Conservation (phyloP, 2,888 invertebrate genomes). For the Drosophila neonasuta region DNA sequence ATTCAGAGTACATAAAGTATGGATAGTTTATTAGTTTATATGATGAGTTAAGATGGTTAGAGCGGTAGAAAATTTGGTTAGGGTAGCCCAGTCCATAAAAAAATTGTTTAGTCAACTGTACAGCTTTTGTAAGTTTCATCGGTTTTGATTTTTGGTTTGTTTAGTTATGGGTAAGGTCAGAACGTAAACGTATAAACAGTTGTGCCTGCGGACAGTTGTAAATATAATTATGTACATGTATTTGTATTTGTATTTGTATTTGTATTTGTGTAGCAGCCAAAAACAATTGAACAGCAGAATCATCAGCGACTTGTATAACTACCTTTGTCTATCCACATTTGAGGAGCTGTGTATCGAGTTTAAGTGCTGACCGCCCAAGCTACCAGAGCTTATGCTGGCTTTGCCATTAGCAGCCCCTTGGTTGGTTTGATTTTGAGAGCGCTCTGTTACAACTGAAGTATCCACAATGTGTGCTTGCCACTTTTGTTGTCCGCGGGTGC, state of each 20-base stretch:
- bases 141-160: constrained; percentile 28
- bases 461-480: constrained; percentile 82
- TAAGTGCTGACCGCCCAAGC: constrained; percentile 62
- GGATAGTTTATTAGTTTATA: constrained; percentile 17
- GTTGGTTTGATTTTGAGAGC: constrained; percentile 66
- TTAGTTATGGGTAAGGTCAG: constrained; percentile 60
- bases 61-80: constrained; percentile 34
- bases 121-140: constrained; percentile 58
- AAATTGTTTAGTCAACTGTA: constrained; percentile 72
- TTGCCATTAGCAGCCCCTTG: constrained; percentile 36
- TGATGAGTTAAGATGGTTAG: constrained; percentile 22
- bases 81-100: constrained; percentile 57
- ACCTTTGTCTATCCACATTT: constrained; percentile 77
- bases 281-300: constrained; percentile 50
- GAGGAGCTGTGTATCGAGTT: constrained; percentile 67
- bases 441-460: constrained; percentile 64
- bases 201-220: constrained; percentile 36
- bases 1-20: constrained; percentile 19
- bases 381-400: constrained; percentile 43
- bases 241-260: not conserved
- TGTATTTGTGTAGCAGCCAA: constrained; percentile 70
- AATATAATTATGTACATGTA: constrained; percentile 23
- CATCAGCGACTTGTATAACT: constrained; percentile 59
- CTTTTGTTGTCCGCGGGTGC: constrained; percentile 82
- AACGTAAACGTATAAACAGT: constrained; percentile 64